Evolutionary conservation across 2,797 vertebrate species (phyloP).

Genomic region (Chaenodraco wilsoni): DNA sequence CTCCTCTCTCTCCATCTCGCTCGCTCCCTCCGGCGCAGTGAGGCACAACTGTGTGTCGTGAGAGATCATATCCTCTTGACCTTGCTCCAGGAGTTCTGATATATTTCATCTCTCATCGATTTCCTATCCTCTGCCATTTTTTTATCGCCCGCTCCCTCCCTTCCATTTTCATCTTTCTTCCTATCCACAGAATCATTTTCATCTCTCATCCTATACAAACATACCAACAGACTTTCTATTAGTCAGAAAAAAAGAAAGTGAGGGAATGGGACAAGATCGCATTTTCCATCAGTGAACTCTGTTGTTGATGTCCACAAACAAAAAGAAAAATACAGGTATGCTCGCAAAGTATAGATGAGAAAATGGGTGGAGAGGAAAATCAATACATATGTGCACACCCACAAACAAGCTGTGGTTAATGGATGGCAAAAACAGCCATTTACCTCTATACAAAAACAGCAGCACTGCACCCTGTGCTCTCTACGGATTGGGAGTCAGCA

Average conservation of each 20-base stretch:
- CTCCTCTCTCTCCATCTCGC: conserved; percentile 44
- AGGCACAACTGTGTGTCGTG: conserved; percentile 76
- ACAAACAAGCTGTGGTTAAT: conserved; percentile 38
- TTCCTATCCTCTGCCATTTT: conserved; percentile 77
- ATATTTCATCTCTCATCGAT: conserved; percentile 86
- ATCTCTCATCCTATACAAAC: conserved; percentile 79
- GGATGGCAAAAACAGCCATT: conserved; percentile 60
- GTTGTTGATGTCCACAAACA: conserved; percentile 73
- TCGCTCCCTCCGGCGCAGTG: conserved; percentile 67
- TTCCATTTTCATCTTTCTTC: conserved; percentile 72
- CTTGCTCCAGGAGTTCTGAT: conserved; percentile 84
- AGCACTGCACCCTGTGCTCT: conserved; percentile 51
- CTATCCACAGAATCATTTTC: conserved; percentile 80
- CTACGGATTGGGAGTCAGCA: conserved; percentile 41
- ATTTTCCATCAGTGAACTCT: conserved; percentile 78
- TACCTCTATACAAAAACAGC: conserved; percentile 52
- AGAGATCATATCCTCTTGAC: conserved; percentile 87
- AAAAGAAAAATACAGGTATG: conserved; percentile 75
- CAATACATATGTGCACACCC: conserved; percentile 48
- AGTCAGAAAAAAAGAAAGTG: conserved; percentile 60
- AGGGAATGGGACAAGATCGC: conserved; percentile 68
- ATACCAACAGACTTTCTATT: conserved; percentile 80
- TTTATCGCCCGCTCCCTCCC: conserved; percentile 68
- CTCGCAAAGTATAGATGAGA: conserved; percentile 67
- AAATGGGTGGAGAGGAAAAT: conserved; percentile 64